Conservation (phyloP, 2,797 vertebrate species). For the Sebastes kiyomatsui region DNA sequence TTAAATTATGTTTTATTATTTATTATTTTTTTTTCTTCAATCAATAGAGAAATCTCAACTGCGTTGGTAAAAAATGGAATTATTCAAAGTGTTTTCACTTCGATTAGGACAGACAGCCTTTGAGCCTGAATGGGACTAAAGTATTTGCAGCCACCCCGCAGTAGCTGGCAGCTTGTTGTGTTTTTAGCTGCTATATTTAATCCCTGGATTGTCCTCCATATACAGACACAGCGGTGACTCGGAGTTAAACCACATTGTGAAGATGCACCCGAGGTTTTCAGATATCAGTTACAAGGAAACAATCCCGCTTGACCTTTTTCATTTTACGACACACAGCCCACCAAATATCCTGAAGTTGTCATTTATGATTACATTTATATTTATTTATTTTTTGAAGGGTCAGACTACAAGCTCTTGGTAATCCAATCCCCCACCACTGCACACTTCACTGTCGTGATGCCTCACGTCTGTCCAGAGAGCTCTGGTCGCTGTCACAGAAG, state of each 20-base stretch:
- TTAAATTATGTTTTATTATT: too few relatives aligned
- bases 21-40: background rate
- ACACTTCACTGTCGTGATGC: constrained; percentile 61
- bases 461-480: constrained; percentile 54
- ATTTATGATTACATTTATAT: constrained; percentile 62
- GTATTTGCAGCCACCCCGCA: constrained; percentile 14
- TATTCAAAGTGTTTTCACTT: background rate
- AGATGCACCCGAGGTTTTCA: constrained; percentile 45
- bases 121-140: background rate
- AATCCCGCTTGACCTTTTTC: constrained; percentile 28
- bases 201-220: constrained; percentile 24
- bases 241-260: constrained; percentile 37
- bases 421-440: constrained; percentile 70
- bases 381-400: constrained; percentile 32
- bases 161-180: constrained; percentile 25
- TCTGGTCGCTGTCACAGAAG: constrained; percentile 74
- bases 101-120: background rate
- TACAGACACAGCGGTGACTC: background rate
- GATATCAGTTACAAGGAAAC: constrained; percentile 46
- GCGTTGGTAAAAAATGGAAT: background rate
- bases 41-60: background rate
- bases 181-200: constrained; percentile 44
- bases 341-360: constrained; percentile 48
- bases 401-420: constrained; percentile 57
- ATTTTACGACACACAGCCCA: constrained; percentile 31